Base-by-base conservation (phyloP, 2,888 invertebrate genomes). In the Vanessa cardui region DNA sequence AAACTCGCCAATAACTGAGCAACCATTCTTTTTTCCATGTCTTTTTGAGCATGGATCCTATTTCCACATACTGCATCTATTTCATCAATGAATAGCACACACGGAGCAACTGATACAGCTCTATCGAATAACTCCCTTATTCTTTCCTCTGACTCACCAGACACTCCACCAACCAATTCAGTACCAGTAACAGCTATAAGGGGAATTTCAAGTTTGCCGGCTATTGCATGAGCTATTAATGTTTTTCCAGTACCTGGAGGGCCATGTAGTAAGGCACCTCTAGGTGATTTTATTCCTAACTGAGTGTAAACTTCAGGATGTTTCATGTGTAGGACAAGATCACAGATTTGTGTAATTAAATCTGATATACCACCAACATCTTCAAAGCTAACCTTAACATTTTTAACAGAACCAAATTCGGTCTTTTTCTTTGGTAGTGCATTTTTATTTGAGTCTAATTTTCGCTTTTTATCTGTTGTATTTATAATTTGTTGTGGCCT, bases 181-280 rank as follows among this genome's bases (percentile, higher is more conserved):
- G 99, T 97, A 1, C 98, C 98, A 9, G 97, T 96, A 12, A 99
- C 95, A 87, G 97, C 96, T 62, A 99, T 89, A 64, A 99, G 88
- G 0, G 98, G 97, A 54, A 99, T 87, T 73, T 95, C 94, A 50
- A 99, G 87, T 92, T 99, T 97, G 62, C 97, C 97, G 33, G 97
- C 96, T 77, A 97, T 96, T 2, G 97, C 97, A 82, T 96, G 94
- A 0, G 97, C 97, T 69, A 97, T 80, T 65, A 97, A 90, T 4
- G 96, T 97, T 89, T 97, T 97, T 0, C 99, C 99, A 83, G 98
- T 98, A 0, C 99, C 99, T 0, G 99, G 98, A 0, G 99, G 99
- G 0, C 99, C 99, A 85, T 99, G 98, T 58, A 99, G 91, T 61
- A 99, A 89, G 78, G 99, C 96, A 33, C 99, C 99, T 80, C 97